These are phyloP conservation scores for Drosophila maculinotata DNA, from an alignment of 2,888 invertebrate genomes.

Conservation along the genomic window DNA sequence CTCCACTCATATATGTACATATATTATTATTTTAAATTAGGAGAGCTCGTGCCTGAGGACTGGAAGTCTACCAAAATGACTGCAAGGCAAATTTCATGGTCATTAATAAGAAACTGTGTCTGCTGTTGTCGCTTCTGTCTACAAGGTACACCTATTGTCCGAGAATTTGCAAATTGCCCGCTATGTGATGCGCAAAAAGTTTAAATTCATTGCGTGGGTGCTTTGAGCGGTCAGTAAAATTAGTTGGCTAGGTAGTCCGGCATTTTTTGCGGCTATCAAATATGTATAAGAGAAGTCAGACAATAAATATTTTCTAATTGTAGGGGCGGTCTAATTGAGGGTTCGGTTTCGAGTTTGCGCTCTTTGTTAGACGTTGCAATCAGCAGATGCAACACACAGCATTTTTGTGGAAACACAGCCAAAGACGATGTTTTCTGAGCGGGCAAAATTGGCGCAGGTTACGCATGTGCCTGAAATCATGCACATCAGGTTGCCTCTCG, in stretches of 20 bases:
- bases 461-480: conserved; percentile 73
- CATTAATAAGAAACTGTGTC: conserved; percentile 62
- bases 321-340: conserved; percentile 81
- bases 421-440: conserved; percentile 47
- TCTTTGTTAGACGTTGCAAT: conserved; percentile 54
- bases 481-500: conserved; percentile 45
- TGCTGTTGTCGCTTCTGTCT: conserved; percentile 29
- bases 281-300: conserved; percentile 4
- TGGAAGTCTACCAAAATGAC: conserved; percentile 64
- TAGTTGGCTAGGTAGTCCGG: conserved; percentile 28
- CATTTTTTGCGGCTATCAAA: conserved; percentile 16
- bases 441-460: conserved; percentile 79
- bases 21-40: conserved; percentile 23
- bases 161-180: conserved; percentile 59
- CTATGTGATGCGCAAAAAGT: conserved; percentile 52
- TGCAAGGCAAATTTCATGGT: conserved; percentile 82
- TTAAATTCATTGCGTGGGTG: conserved; percentile 69
- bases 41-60: conserved; percentile 57
- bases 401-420: conserved; percentile 41
- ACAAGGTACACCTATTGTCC: conserved; percentile 34
- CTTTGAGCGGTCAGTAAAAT: conserved; percentile 52
- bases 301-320: conserved; percentile 66
- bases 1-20: conserved; percentile 10
- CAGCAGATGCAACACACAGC: conserved; percentile 77
- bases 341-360: conserved; percentile 51